phyloP scores from a whole-genome alignment of 1,140 invertebrate species.

The Leptoteleia sp. region DNA sequence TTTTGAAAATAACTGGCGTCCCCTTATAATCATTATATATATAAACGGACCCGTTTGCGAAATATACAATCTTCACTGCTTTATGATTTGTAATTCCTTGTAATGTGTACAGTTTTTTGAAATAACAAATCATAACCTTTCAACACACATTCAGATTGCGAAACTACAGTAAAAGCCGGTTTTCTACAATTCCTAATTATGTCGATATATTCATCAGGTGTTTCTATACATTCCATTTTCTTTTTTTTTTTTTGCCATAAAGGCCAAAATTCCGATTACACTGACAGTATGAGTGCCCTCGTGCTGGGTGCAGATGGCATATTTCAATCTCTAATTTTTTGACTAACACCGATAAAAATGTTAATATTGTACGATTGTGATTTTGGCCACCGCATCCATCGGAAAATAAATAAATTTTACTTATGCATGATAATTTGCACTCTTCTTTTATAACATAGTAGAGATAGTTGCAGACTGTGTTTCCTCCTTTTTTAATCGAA shows the following conservation, averaged over 20 bases:
- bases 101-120: not conserved
- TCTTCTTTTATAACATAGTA: slow-evolving; percentile 19
- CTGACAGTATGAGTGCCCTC: slow-evolving; percentile 19
- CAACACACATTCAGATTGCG: not conserved
- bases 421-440: slow-evolving; percentile 6
- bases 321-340: slow-evolving; percentile 29
- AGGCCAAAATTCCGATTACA: slow-evolving; percentile 38
- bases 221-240: slow-evolving; percentile 50
- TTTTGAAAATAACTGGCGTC: too few species aligned
- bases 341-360: slow-evolving; percentile 14
- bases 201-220: slow-evolving; percentile 42
- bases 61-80: slow-evolving; percentile 22
- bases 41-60: not conserved
- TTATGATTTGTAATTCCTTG: slow-evolving; percentile 23
- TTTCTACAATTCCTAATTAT: slow-evolving; percentile 30
- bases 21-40: not conserved
- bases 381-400: slow-evolving; percentile 33
- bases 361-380: slow-evolving; percentile 5
- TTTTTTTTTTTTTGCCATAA: slow-evolving; percentile 50
- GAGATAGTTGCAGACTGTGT: slow-evolving; percentile 22
- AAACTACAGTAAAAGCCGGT: slow-evolving; percentile 33
- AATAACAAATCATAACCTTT: slow-evolving; percentile 30
- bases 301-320: slow-evolving; percentile 7
- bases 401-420: slow-evolving; percentile 31
- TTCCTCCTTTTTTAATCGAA: slow-evolving; percentile 24